Evolutionary conservation across 2,113 vertebrate genomes (phyloP), one percentile per base, ranked within the genome.

Genomic region (Hydropotes inermis): DNA sequence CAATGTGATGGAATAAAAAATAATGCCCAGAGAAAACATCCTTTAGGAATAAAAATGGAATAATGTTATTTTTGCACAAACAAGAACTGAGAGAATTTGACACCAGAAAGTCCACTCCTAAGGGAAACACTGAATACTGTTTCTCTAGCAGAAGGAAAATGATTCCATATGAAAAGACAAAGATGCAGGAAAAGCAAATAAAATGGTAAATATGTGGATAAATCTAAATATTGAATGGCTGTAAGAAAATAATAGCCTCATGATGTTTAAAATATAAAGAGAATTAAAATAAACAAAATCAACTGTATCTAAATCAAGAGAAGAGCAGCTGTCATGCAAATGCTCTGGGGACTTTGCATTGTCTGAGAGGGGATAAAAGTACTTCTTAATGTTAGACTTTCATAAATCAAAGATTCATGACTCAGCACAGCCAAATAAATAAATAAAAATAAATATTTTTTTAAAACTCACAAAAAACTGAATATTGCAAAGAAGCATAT

Each of bases 31-130:
- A 95, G 52, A 90, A 95, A 97, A 88, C 50, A 58, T 74, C 27
- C 12, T 76, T 76, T 39, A 91, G 28, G 67, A 92, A 61, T 78
- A 93, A 85, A 95, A 70, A 25, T 60, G 58, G 81, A 94, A 94
- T 84, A 61, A 95, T 83, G n/a, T 54, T 47, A 74, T 81, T 92
- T 96, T 94, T 83, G 85, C 15, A 78, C 25, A 85, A 94, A 95
- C 39, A 94, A 95, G 52, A 78, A 78, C 30, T 21, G 39, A 92
- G 47, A 96, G 33, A 87, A 90, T 94, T 92, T 25, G 23, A 95
- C 33, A 36, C 30, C 19, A 57, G 54, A 88, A 95, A 92, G 93
- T 76, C 39, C 85, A 88, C 1, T 87, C 81, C 67, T 78, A 60
- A 85, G 90, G 67, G 47, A 91, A 91, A 82, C 21, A 58, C 6